phyloP scores from a whole-genome alignment of 2,888 invertebrate species.

The Rotaria sp. region DNA sequence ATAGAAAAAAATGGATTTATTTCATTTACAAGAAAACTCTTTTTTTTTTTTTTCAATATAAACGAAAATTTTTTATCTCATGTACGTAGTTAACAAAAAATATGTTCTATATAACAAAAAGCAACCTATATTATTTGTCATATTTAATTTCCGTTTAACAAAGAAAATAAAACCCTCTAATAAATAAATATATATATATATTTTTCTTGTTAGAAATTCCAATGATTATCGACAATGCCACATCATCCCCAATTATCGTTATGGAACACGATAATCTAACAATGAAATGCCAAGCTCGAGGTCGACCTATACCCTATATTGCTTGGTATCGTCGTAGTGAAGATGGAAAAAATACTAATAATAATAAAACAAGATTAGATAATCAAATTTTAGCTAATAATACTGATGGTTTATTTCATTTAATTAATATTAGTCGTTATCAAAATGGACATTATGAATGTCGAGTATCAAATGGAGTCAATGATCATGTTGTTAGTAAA shows the following conservation, averaged over 20 bases:
- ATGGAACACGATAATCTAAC: not conserved
- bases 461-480: not conserved
- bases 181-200: no score
- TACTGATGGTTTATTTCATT: not conserved
- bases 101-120: no score
- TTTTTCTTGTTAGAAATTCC: not conserved
- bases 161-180: no score
- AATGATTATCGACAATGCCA: constrained; percentile 8
- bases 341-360: not conserved
- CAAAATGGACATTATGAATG: constrained; percentile 30
- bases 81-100: no score
- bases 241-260: not conserved
- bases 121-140: no score
- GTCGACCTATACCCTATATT: constrained; percentile 24
- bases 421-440: constrained; percentile 16
- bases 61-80: no score
- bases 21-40: no score
- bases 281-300: constrained; percentile 12
- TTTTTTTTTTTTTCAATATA: no score
- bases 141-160: no score
- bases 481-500: constrained; percentile 23
- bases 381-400: constrained; percentile 19
- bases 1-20: no score
- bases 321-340: not conserved
- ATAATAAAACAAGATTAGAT: not conserved